Percentiles rank a stretch among this genome's conserved stretches.
Conservation (phyloP, 2,113 vertebrate genomes). For the Ctenomys sociabilis region DNA sequence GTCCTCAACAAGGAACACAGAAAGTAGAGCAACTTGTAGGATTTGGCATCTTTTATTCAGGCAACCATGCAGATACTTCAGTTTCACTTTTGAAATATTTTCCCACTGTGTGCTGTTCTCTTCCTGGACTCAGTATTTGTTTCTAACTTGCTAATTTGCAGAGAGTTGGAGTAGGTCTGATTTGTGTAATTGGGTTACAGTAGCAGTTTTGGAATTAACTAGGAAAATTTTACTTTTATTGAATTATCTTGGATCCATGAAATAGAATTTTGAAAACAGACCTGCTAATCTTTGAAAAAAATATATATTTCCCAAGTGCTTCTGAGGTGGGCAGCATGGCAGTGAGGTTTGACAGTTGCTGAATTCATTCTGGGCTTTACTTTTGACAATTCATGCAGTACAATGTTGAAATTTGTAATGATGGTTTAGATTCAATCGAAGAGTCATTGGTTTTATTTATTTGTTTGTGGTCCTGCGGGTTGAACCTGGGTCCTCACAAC, state of each 20-base stretch:
- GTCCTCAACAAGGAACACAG: background rate
- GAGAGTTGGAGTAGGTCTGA: background rate
- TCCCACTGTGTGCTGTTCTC: background rate
- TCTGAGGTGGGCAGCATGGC: background rate
- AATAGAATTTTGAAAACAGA: slow-evolving; percentile 6
- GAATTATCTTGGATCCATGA: background rate
- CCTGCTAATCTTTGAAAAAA: background rate
- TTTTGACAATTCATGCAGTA: background rate
- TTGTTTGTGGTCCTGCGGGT: background rate
- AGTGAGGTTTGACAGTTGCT: background rate
- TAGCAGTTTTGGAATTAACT: slow-evolving; percentile 44
- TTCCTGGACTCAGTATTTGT: background rate
- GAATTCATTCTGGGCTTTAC: background rate
- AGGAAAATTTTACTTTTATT: background rate
- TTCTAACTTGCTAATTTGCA: slow-evolving; percentile 15
- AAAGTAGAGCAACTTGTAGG: background rate
- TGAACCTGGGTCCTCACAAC: background rate
- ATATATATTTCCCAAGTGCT: background rate
- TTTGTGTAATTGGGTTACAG: slow-evolving; percentile 25
- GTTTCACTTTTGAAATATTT: background rate
- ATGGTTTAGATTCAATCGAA: background rate
- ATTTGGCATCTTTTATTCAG: background rate
- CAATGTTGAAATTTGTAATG: background rate
- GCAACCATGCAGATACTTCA: background rate
- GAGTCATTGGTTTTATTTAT: background rate